These are phyloP conservation scores for Galerucella pusilla DNA, from an alignment of 2,888 invertebrate genomes.

Conservation along the genomic window DNA sequence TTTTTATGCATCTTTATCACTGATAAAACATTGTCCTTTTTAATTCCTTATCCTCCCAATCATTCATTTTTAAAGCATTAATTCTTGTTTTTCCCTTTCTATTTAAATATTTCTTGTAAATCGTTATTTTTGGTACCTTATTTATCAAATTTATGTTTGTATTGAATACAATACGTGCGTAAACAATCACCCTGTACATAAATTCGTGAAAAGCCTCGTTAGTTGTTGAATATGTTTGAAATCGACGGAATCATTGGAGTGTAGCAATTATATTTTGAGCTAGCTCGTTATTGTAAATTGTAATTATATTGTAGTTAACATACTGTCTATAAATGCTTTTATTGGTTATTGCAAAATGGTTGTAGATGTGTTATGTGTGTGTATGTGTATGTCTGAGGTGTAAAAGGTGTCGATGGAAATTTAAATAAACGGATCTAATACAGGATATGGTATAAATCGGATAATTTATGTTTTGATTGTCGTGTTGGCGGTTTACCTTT, in stretches of 20 bases:
- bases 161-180: background rate
- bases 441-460: slow-evolving; percentile 10
- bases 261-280: slow-evolving; percentile 27
- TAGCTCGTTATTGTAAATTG: slow-evolving; percentile 25
- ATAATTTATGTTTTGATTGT: slow-evolving; percentile 5
- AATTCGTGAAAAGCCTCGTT: slow-evolving; percentile 1
- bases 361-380: slow-evolving; percentile 8
- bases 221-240: slow-evolving; percentile 10
- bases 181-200: background rate
- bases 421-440: slow-evolving; percentile 17
- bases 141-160: background rate
- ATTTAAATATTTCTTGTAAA: background rate
- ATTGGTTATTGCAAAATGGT: slow-evolving; percentile 21
- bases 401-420: background rate
- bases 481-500: background rate
- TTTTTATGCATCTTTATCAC: no score
- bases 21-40: no score
- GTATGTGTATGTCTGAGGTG: background rate
- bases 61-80: no score
- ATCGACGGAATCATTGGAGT: slow-evolving; percentile 19
- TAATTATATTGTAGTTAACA: slow-evolving; percentile 26
- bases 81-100: background rate
- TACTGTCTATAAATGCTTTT: slow-evolving; percentile 19
- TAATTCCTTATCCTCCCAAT: no score
- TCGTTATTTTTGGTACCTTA: background rate